phyloP scores from a whole-genome alignment of 2,888 invertebrate species.

The Tortricodes alternella region DNA sequence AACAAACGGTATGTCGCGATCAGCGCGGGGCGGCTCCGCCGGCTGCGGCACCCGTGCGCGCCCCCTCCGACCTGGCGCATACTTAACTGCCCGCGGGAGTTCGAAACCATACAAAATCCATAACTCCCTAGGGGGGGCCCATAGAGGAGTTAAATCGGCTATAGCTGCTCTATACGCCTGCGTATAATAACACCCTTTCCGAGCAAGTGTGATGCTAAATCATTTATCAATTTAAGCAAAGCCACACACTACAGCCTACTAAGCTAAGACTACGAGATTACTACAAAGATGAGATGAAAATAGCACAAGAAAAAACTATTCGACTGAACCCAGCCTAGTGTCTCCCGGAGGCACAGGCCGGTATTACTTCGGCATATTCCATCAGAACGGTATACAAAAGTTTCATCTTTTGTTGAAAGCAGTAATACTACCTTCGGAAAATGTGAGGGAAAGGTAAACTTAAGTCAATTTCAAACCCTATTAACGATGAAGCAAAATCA shows the following conservation, averaged over 20 bases:
- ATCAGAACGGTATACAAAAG: slow-evolving; percentile 10
- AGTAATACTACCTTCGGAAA: slow-evolving; percentile 19
- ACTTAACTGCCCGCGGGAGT: no score
- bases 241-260: background rate
- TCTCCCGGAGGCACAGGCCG: background rate
- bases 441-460: slow-evolving; percentile 14
- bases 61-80: no score
- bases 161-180: no score
- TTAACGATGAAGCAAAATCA: background rate
- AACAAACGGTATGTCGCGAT: no score
- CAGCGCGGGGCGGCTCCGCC: no score
- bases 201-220: no score
- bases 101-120: no score
- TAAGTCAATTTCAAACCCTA: slow-evolving; percentile 6
- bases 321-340: slow-evolving; percentile 13
- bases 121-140: no score
- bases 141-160: no score
- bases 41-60: no score
- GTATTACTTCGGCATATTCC: slow-evolving; percentile 23
- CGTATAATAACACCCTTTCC: no score
- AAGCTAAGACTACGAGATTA: background rate
- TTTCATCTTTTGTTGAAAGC: slow-evolving; percentile 8
- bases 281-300: background rate
- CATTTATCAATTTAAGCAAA: background rate
- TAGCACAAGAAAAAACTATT: slow-evolving; percentile 2